Evolutionary conservation across 1,140 invertebrate species (phyloP).

Genomic region (Dermatophagoides farinae): DNA sequence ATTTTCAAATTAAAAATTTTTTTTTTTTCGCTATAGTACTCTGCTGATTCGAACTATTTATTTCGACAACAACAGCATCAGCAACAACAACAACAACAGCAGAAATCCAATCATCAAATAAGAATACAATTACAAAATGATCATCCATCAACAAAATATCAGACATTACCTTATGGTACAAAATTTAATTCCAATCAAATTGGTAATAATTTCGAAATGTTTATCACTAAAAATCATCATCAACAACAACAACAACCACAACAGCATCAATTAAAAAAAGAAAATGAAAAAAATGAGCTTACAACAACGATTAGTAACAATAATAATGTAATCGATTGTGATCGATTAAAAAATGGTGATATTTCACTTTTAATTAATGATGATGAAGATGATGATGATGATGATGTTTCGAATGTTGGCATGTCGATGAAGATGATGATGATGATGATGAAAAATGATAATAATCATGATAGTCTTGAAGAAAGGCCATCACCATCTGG

Average conservation of each 20-base stretch:
- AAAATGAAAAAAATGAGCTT: too few relatives aligned
- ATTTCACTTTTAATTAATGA: too few relatives aligned
- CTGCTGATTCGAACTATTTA: not conserved
- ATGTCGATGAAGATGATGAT: not conserved
- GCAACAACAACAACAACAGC: not conserved
- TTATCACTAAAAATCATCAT: too few relatives aligned
- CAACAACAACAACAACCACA: too few relatives aligned
- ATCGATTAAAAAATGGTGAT: too few relatives aligned
- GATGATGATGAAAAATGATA: not conserved
- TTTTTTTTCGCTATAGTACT: not conserved
- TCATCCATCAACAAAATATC: constrained; percentile 79
- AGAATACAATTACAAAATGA: constrained; percentile 25
- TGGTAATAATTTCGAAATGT: not conserved
- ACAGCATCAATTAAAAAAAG: too few relatives aligned
- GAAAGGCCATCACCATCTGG: constrained; percentile 15
- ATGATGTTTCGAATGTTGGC: not conserved
- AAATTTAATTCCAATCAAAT: constrained; percentile 34
- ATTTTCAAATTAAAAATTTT: constrained; percentile 6
- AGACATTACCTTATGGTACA: constrained; percentile 70
- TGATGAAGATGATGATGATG: not conserved
- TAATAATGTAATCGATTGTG: too few relatives aligned
- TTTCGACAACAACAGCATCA: not conserved
- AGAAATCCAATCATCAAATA: not conserved
- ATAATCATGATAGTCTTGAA: not conserved
- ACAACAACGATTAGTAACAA: too few relatives aligned